These are phyloP conservation scores for Ammospiza maritima DNA, from an alignment of 2,797 vertebrate species.

Conservation along the genomic window DNA sequence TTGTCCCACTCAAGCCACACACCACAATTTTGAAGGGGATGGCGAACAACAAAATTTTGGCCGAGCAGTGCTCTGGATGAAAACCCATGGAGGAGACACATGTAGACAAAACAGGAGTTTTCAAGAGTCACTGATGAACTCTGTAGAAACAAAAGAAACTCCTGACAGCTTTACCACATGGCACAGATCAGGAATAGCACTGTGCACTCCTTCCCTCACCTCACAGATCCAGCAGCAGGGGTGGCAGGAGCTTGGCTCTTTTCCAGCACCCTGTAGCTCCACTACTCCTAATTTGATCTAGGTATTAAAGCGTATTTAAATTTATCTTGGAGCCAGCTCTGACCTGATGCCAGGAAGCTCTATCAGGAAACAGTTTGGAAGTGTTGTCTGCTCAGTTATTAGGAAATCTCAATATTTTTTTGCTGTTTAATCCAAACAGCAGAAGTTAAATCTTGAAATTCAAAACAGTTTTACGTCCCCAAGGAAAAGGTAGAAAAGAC, in stretches of 20 bases:
- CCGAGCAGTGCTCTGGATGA: neutral
- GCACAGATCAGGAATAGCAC: neutral
- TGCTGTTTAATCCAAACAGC: neutral
- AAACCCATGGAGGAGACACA: neutral
- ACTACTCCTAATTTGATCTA: neutral
- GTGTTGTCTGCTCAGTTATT: neutral
- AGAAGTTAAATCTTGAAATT: neutral
- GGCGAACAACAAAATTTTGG: neutral
- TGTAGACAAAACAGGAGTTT: neutral
- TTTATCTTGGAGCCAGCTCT: neutral
- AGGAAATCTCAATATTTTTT: neutral
- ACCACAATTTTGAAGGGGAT: neutral
- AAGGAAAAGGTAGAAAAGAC: neutral
- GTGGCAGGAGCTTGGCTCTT: neutral
- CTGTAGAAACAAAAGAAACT: neutral
- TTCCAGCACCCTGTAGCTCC: neutral
- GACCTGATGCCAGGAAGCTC: neutral
- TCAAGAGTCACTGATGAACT: neutral
- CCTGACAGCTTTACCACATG: neutral
- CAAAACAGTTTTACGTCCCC: neutral
- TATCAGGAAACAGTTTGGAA: neutral
- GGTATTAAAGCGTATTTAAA: neutral
- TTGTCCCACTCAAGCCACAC: neutral
- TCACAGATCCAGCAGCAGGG: neutral
- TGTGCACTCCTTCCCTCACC: neutral